Conservation (phyloP, 2,797 vertebrate genomes). For the Molossus alvarezi region DNA sequence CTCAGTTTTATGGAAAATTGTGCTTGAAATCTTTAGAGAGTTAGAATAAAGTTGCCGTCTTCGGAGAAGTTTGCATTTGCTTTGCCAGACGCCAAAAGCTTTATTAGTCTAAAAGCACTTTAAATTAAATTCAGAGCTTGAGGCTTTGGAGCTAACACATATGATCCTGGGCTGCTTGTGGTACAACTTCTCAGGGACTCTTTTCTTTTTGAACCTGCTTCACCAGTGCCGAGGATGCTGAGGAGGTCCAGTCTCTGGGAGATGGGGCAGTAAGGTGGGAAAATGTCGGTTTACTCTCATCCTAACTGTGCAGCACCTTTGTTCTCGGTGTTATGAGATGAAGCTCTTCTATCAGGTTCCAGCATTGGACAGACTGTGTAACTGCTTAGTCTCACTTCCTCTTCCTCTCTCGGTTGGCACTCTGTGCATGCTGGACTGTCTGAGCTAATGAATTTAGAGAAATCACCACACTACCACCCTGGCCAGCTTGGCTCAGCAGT, state of each 20-base stretch:
- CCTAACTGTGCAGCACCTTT: background rate
- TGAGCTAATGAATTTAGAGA: background rate
- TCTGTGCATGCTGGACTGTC: too few species aligned
- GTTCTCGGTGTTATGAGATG: background rate
- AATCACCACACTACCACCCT: background rate
- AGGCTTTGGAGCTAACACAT: background rate
- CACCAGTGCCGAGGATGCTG: background rate
- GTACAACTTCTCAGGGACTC: background rate
- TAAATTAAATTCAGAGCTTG: slow-evolving; percentile 13
- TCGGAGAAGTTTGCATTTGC: background rate
- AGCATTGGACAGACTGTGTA: background rate
- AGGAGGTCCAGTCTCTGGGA: background rate
- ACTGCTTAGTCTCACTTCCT: background rate
- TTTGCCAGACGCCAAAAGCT: background rate
- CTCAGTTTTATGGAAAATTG: background rate
- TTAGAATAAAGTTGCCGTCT: background rate
- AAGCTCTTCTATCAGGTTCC: background rate
- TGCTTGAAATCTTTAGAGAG: background rate
- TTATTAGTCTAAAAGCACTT: background rate
- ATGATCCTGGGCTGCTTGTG: background rate
- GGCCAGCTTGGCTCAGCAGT: too few species aligned
- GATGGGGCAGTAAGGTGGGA: too few species aligned
- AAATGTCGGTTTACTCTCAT: background rate
- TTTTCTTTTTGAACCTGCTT: background rate
- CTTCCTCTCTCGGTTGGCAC: background rate